These are phyloP conservation scores for Manis crassicaudata DNA, from an alignment of 2,797 vertebrate species.

Conservation along the genomic window DNA sequence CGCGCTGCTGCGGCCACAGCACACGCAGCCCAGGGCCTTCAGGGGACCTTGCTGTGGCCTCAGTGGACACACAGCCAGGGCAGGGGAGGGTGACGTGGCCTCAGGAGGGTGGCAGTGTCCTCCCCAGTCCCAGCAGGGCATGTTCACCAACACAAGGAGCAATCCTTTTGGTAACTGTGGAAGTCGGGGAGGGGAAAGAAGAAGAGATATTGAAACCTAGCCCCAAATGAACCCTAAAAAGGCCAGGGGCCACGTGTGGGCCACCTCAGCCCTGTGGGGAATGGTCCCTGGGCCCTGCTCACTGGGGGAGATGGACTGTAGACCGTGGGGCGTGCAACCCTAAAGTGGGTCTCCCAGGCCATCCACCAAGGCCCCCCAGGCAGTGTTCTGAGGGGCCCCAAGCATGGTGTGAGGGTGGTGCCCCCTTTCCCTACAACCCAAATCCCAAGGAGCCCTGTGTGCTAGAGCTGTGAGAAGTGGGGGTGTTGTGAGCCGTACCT, in stretches of 20 bases:
- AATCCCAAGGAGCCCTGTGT: fast-evolving
- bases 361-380: not conserved
- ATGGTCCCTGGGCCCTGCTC: fast-evolving
- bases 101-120: not conserved
- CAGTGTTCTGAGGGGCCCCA: not conserved
- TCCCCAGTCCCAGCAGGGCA: not conserved
- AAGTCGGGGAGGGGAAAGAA: not conserved
- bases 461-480: fast-evolving
- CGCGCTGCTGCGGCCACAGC: too few relatives aligned
- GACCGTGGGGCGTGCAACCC: not conserved
- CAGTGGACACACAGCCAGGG: fast-evolving
- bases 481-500: fast-evolving
- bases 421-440: not conserved
- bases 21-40: not conserved
- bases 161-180: not conserved
- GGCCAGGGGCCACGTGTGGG: fast-evolving
- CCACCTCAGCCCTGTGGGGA: fast-evolving
- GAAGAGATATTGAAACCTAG: not conserved
- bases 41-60: not conserved
- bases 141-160: not conserved
- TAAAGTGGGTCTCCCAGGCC: not conserved
- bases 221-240: not conserved
- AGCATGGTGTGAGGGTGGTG: not conserved
- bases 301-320: not conserved
- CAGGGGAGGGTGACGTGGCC: not conserved